A percentile compares a stretch with the other conserved stretches of the same genome.
phyloP scores from a whole-genome alignment of 2,888 invertebrate species.

The Scelioninae gen. 1 region DNA sequence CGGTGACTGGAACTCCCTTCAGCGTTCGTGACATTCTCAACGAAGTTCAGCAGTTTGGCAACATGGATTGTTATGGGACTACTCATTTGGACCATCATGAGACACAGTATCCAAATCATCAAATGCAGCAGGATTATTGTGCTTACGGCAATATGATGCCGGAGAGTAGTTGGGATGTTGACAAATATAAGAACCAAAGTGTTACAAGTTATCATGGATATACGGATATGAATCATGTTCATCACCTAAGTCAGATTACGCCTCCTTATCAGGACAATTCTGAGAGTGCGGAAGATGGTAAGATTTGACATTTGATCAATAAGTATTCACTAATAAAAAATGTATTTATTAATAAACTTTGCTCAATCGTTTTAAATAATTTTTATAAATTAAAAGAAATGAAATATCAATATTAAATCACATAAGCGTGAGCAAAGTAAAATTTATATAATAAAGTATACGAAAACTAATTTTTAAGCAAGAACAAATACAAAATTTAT shows the following conservation, averaged over 20 bases:
- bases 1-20: slow-evolving; percentile 81
- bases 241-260: slow-evolving; percentile 79
- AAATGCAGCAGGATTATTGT: slow-evolving; percentile 80
- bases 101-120: slow-evolving; percentile 74
- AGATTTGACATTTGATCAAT: neutral
- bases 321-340: too few species aligned
- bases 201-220: slow-evolving; percentile 77
- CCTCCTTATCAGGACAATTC: slow-evolving; percentile 78
- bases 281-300: slow-evolving; percentile 81
- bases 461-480: too few species aligned
- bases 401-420: too few species aligned
- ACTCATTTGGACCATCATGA: slow-evolving; percentile 72
- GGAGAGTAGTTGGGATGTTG: slow-evolving; percentile 81
- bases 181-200: slow-evolving; percentile 81
- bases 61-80: slow-evolving; percentile 81
- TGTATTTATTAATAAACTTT: too few species aligned
- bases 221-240: slow-evolving; percentile 79
- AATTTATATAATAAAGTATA: too few species aligned
- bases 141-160: slow-evolving; percentile 75
- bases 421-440: too few species aligned
- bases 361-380: too few species aligned
- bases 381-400: too few species aligned
- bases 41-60: slow-evolving; percentile 80
- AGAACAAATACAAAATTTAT: too few species aligned
- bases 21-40: slow-evolving; percentile 83